Evolutionary conservation across 2,797 vertebrate species (phyloP).

Genomic region (Ctenosaura bakeri): DNA sequence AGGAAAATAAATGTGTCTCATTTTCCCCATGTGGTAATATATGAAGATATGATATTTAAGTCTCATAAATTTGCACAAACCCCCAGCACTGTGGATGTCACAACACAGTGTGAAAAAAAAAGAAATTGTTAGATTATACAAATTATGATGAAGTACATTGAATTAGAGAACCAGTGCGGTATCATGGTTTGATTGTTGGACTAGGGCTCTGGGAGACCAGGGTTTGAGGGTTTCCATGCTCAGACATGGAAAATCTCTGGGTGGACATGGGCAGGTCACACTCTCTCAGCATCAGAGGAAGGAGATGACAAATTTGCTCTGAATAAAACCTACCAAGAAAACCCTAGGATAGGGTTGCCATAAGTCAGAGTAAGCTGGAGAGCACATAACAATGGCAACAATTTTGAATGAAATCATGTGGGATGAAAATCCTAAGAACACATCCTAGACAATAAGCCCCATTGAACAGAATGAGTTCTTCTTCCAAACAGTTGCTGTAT

Average conservation of each 20-base stretch:
- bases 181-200: too few species aligned
- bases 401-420: not conserved
- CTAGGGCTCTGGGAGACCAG: too few species aligned
- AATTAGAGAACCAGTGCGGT: too few species aligned
- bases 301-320: too few species aligned
- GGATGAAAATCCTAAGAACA: not conserved
- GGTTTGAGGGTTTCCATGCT: too few species aligned
- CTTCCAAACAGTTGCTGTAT: not conserved
- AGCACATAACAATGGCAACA: too few species aligned
- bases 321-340: too few species aligned
- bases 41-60: not conserved
- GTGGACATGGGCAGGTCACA: too few species aligned
- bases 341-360: too few species aligned
- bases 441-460: not conserved
- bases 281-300: too few species aligned
- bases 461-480: not conserved
- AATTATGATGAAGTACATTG: not conserved
- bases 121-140: not conserved
- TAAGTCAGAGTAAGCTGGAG: too few species aligned
- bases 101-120: not conserved
- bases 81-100: not conserved
- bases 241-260: too few species aligned
- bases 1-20: not conserved
- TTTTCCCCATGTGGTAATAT: not conserved
- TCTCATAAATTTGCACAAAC: not conserved